Conservation (phyloP, 2,797 vertebrate genomes). For the Tenualosa ilisha region DNA sequence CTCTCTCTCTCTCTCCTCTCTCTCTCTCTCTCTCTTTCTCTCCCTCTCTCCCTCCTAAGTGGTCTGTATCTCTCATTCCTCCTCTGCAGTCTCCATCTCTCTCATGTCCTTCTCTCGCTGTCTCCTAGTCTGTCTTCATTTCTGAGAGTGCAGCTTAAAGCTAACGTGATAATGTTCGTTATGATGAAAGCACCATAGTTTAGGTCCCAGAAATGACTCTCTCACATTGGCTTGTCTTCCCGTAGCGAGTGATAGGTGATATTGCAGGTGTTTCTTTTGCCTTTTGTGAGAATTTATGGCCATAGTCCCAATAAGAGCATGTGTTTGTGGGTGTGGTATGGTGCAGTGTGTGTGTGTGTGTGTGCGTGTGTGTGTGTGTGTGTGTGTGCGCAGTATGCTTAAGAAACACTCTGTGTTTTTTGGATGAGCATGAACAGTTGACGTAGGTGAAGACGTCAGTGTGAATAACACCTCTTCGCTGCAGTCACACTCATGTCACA, state of each 20-base stretch:
- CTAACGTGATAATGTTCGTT: too few species aligned
- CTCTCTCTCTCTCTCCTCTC: background rate
- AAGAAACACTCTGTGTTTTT: background rate
- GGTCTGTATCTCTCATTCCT: too few species aligned
- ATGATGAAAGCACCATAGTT: too few species aligned
- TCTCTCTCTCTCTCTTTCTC: background rate
- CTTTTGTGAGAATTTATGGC: background rate
- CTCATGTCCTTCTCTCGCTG: too few species aligned
- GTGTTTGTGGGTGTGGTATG: slow-evolving; percentile 5
- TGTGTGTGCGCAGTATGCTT: background rate
- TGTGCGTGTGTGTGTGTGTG: background rate
- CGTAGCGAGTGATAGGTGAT: background rate
- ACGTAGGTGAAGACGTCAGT: slow-evolving; percentile 21
- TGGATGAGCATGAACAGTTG: background rate
- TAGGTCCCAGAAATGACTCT: too few species aligned
- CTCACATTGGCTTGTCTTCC: background rate
- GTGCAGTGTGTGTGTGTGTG: background rate
- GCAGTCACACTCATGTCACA: background rate
- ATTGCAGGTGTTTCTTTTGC: background rate
- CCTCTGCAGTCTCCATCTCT: too few species aligned
- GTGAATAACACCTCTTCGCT: slow-evolving; percentile 14
- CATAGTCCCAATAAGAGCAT: background rate
- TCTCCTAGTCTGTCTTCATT: too few species aligned
- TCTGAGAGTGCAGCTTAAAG: too few species aligned
- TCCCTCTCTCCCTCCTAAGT: background rate